phyloP scores from a whole-genome alignment of 1,140 invertebrate genomes.

The Euura saliciscinereae region DNA sequence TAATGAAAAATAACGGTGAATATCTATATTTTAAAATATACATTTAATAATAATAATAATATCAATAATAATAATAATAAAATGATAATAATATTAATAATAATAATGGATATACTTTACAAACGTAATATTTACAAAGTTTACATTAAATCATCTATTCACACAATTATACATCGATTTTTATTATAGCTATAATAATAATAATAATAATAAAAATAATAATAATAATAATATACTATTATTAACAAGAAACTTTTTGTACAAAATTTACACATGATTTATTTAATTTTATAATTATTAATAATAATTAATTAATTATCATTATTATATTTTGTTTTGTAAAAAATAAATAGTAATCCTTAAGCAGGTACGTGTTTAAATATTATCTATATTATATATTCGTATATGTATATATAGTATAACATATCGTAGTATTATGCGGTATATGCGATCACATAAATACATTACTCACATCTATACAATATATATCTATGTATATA shows the following conservation, averaged over 20 bases:
- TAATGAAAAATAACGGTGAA: slow-evolving; percentile 27
- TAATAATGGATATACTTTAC: slow-evolving; percentile 41
- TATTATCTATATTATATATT: not conserved
- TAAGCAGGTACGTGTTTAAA: slow-evolving; percentile 48
- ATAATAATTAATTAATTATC: too few species aligned
- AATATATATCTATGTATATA: slow-evolving; percentile 1
- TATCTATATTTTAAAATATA: slow-evolving; percentile 20
- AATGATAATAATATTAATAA: too few species aligned
- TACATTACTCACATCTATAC: slow-evolving; percentile 18
- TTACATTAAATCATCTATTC: slow-evolving; percentile 43
- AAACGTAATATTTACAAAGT: slow-evolving; percentile 57
- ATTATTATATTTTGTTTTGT: slow-evolving; percentile 15
- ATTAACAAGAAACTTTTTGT: slow-evolving; percentile 35
- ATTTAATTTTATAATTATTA: slow-evolving; percentile 19
- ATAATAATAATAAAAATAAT: too few species aligned
- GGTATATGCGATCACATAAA: slow-evolving; percentile 18
- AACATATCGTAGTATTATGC: slow-evolving; percentile 11
- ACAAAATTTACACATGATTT: slow-evolving; percentile 55
- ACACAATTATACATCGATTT: slow-evolving; percentile 17
- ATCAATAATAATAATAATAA: too few species aligned
- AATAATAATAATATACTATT: too few species aligned
- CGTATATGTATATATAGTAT: slow-evolving; percentile 33
- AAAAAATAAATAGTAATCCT: slow-evolving; percentile 57
- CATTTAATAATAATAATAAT: too few species aligned
- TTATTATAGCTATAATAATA: slow-evolving; percentile 12